Evolutionary conservation across 2,113 vertebrate species (phyloP).

Genomic region (Oenanthe oenanthe): DNA sequence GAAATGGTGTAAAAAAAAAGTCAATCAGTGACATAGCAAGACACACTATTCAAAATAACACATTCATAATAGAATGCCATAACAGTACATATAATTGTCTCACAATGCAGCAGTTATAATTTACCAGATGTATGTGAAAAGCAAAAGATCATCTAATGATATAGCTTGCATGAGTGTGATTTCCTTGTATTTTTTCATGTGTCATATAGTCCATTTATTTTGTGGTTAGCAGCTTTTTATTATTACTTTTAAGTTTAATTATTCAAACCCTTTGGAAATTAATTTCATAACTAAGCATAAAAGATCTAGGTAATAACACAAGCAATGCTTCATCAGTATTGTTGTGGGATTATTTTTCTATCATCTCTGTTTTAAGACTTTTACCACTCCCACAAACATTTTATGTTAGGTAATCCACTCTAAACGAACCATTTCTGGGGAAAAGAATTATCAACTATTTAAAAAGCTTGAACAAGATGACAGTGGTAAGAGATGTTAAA

Average conservation of each 20-base stretch:
- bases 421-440: neutral
- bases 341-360: neutral
- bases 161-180: neutral
- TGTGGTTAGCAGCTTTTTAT: accelerated
- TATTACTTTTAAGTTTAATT: neutral
- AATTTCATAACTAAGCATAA: neutral
- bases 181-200: neutral
- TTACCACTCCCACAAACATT: neutral
- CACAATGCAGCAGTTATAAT: neutral
- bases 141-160: neutral
- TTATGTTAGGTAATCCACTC: neutral
- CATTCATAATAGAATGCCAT: neutral
- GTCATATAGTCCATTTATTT: neutral
- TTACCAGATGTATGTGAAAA: neutral
- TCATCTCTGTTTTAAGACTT: neutral
- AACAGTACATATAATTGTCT: neutral
- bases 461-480: neutral
- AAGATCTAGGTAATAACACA: neutral
- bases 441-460: neutral
- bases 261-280: neutral
- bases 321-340: neutral
- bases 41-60: accelerated
- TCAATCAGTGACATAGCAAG: neutral
- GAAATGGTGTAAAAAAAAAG: neutral
- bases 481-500: neutral